A percentile compares a stretch with the other conserved stretches of the same genome.
Conservation (phyloP, 2,113 vertebrate species). For the Eurystomus gularis region DNA sequence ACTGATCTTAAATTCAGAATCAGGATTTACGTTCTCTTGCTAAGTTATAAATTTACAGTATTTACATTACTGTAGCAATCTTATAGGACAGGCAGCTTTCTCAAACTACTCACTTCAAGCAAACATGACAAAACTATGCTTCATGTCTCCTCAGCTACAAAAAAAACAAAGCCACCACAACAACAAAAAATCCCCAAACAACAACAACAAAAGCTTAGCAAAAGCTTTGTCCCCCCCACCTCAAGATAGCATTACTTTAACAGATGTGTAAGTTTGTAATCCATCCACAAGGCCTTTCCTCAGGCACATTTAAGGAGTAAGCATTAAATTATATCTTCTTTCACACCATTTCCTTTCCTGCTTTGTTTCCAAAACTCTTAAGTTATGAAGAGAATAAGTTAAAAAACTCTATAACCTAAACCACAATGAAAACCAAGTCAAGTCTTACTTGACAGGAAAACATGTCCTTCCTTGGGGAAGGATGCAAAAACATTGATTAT, state of each 20-base stretch:
- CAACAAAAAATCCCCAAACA: not conserved
- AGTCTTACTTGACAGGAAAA: not conserved
- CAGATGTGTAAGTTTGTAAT: not conserved
- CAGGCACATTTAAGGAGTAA: not conserved
- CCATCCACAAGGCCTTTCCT: not conserved
- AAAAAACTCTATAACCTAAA: not conserved
- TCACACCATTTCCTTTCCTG: not conserved
- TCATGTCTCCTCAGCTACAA: not conserved
- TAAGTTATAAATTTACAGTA: not conserved
- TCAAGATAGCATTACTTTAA: not conserved
- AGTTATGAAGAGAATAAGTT: not conserved
- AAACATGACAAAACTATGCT: not conserved
- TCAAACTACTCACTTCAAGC: not conserved
- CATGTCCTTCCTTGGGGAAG: fast-evolving
- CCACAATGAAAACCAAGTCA: too few relatives aligned
- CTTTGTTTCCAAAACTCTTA: not conserved
- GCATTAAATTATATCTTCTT: not conserved
- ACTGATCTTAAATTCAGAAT: not conserved
- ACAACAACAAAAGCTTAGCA: not conserved
- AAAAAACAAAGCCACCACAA: not conserved
- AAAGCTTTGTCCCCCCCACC: not conserved
- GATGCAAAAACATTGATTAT: not conserved
- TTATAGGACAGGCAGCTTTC: not conserved
- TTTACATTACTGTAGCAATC: not conserved
- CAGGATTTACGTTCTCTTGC: not conserved